phyloP scores from a whole-genome alignment of 2,113 vertebrate species.

The Rhinopomastus cyanomelas region DNA sequence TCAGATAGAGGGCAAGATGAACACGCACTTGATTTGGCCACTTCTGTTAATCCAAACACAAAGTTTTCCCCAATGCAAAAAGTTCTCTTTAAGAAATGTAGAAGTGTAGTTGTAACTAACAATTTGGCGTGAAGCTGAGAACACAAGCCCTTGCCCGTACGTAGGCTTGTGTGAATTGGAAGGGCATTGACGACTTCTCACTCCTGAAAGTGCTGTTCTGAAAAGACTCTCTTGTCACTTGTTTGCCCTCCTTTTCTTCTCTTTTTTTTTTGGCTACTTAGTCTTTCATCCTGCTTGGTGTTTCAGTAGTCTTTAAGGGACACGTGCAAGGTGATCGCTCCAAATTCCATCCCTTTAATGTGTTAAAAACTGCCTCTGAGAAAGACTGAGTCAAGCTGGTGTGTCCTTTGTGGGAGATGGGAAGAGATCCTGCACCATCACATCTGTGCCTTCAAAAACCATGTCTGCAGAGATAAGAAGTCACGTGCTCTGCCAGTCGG shows the following conservation, averaged over 20 bases:
- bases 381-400: neutral
- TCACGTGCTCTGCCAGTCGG: neutral
- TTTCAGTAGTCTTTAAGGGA: constrained; percentile 11
- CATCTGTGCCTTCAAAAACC: neutral
- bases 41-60: neutral
- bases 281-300: neutral
- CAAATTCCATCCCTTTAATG: neutral
- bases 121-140: neutral
- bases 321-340: neutral
- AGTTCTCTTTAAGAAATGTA: constrained; percentile 51
- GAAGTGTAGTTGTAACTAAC: constrained; percentile 14
- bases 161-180: constrained; percentile 21
- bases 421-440: neutral
- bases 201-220: neutral
- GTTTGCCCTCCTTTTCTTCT: neutral
- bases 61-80: constrained; percentile 63
- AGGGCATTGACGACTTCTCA: constrained; percentile 12
- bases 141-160: neutral
- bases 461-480: neutral
- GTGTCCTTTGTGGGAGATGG: neutral
- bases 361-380: neutral
- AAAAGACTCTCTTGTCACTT: neutral
- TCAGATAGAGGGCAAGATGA: neutral
- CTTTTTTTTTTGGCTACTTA: neutral
- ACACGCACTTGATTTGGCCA: neutral